phyloP scores from a whole-genome alignment of 2,888 invertebrate genomes.

The Xylota segnis region DNA sequence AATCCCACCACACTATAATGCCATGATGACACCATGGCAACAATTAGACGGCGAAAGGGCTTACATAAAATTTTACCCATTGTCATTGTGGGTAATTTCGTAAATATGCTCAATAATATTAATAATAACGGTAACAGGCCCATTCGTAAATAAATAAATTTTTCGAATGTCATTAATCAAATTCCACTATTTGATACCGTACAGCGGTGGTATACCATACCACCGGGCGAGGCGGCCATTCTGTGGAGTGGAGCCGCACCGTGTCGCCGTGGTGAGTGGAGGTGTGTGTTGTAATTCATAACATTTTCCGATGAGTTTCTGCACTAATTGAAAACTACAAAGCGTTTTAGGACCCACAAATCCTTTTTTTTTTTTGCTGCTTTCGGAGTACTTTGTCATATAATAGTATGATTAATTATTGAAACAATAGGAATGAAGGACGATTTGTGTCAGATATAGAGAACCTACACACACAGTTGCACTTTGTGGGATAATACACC shows the following conservation, averaged over 20 bases:
- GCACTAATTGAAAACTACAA: constrained; percentile 67
- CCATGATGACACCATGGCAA: constrained; percentile 13
- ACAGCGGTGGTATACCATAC: not conserved
- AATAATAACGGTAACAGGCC: constrained; percentile 45
- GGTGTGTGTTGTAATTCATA: constrained; percentile 22
- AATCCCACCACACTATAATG: not conserved
- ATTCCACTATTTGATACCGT: not conserved
- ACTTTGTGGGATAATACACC: constrained; percentile 33
- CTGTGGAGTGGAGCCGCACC: too few species aligned
- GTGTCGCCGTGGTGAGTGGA: not conserved
- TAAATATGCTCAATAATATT: constrained; percentile 62
- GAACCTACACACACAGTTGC: constrained; percentile 19
- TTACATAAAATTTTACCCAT: constrained; percentile 31
- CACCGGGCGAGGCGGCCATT: too few species aligned
- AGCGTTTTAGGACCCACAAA: constrained; percentile 59
- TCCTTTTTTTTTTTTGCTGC: constrained; percentile 34
- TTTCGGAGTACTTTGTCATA: constrained; percentile 21
- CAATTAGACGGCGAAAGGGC: constrained; percentile 1
- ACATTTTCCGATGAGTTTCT: constrained; percentile 48
- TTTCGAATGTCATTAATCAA: constrained; percentile 66
- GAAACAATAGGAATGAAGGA: constrained; percentile 52
- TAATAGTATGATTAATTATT: constrained; percentile 59
- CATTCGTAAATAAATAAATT: constrained; percentile 65
- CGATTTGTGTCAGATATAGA: constrained; percentile 54
- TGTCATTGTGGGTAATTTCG: constrained; percentile 56